Evolutionary conservation across 2,888 invertebrate species (phyloP), one percentile per base, ranked within the genome.

Genomic region (Pseudeuparius sepicola): DNA sequence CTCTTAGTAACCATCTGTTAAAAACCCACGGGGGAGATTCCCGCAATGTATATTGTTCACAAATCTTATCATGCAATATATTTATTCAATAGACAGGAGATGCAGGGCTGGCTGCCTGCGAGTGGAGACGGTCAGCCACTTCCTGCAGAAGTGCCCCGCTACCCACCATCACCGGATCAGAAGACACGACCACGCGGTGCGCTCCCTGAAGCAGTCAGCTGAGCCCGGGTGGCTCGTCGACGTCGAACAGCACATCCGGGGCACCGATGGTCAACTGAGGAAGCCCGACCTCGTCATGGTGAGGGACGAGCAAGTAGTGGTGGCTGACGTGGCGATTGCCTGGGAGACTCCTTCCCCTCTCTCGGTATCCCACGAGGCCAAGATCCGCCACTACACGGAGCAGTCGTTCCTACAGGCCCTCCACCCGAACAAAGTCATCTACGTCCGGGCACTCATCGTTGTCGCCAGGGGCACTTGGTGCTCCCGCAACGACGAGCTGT

Each of bases 81-180:
- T n/a, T n/a, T n/a, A n/a, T n/a, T n/a, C n/a, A n/a, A n/a, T n/a
- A n/a, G n/a, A n/a, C n/a, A n/a, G n/a, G n/a, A 20, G 9, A 12
- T 49, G 48, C 23, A 18, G 48, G n/a, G 46, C 32, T 4, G 44
- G 45, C 4, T 42, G 44, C 14, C 12, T 25, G 1, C 15, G 33
- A 3, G 17, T 14, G 1, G 46, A 47, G 26, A 36, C 39, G 2
- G 14, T 49, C 1, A 38, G 29, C 2, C 49, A 49, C 26, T 35
- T 47, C 4, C 36, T 49, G 4, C 48, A 49, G 15, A 24, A 17
- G 2, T 48, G 42, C 33, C 46, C 46, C 2, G 4, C 41, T 4
- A 42, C 41, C 3, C 46, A 50, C 32, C 34, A 25, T n/a, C 14
- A 33, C n/a, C 13, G 49, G 4, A 44, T 45, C 2, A 15, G 24